phyloP scores from a whole-genome alignment of 2,888 invertebrate genomes.

The Hirtodrosophila duncani region DNA sequence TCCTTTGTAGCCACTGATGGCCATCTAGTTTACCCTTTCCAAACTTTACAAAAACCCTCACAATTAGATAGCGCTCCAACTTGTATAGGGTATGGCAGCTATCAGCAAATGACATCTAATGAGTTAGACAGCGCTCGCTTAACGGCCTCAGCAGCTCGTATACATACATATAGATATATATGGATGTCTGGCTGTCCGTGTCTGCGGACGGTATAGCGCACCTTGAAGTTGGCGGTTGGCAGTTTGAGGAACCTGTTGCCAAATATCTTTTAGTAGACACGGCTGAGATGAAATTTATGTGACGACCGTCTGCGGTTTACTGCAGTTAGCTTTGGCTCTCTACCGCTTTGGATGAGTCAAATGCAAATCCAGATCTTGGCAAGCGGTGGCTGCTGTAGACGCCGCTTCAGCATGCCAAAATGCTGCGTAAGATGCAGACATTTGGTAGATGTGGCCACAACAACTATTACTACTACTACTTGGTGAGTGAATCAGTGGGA shows the following conservation, averaged over 20 bases:
- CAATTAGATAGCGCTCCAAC: too few relatives aligned
- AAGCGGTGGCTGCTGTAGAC: too few relatives aligned
- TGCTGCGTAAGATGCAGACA: conserved; percentile 8
- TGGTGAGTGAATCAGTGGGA: too few relatives aligned
- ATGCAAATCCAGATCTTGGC: not conserved
- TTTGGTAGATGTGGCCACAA: not conserved
- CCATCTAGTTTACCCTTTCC: too few relatives aligned
- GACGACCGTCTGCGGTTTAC: conserved; percentile 30
- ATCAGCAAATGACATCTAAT: conserved; percentile 71
- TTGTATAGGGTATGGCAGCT: conserved; percentile 39
- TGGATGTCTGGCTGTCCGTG: conserved; percentile 4
- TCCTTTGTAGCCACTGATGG: too few relatives aligned
- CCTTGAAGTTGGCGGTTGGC: conserved; percentile 31
- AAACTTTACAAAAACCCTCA: too few relatives aligned
- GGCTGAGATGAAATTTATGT: conserved; percentile 22
- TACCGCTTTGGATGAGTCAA: conserved; percentile 48
- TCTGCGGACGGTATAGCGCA: conserved; percentile 35
- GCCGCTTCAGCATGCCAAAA: conserved; percentile 1
- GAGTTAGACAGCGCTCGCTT: conserved; percentile 58
- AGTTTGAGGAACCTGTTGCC: conserved; percentile 52
- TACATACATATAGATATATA: conserved; percentile 17
- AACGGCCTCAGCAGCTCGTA: conserved; percentile 39
- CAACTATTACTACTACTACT: too few relatives aligned
- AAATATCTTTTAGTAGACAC: conserved; percentile 42
- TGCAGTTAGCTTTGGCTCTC: conserved; percentile 1